Evolutionary conservation across 2,797 vertebrate genomes (phyloP), one percentile per base, ranked within the genome.

Genomic region (Zalophus californianus): DNA sequence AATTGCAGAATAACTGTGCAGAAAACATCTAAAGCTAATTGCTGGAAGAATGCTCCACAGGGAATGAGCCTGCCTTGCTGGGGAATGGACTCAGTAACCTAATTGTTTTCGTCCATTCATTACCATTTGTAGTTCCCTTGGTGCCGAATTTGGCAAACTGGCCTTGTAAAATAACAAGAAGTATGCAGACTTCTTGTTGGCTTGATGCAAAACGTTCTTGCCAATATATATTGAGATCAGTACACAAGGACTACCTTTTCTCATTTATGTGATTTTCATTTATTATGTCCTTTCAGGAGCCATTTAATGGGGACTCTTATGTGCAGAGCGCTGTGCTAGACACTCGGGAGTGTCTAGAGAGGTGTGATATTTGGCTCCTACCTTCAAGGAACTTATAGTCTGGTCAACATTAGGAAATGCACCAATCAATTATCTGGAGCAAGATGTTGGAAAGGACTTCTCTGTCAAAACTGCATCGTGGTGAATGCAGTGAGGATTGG

Each of bases 91-190:
- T 91, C 66, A 66, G 48, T 73, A 60, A 70, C 88, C 44, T 80
- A 72, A 94, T 64, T 86, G 82, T 91, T 83, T 95, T 75, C 32
- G 29, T 38, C 68, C 60, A 92, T 90, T 95, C 41, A 38, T 95
- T 85, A 91, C 48, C 84, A 77, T 86, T 78, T 87, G 52, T 86
- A 75, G 88, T 62, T 91, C 86, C 89, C 86, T 79, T 29, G 68
- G 68, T 75, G 20, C 35, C 54, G 38, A 91, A 56, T 87, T 86
- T 92, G 93, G 77, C 82, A 68, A 80, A 56, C 8, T 21, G 83
- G 50, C 75, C 91, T 80, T 79, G 82, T 78, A 86, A 86, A 96
- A 85, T 85, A 87, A 83, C 48, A 16, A 92, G 79, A 96, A 91
- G 62, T 58, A 62, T 7, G 66, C 87, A 13, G 79, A 79, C 56